Base-by-base conservation (phyloP, 2,888 invertebrate genomes). In the Yponomeuta malinellus region DNA sequence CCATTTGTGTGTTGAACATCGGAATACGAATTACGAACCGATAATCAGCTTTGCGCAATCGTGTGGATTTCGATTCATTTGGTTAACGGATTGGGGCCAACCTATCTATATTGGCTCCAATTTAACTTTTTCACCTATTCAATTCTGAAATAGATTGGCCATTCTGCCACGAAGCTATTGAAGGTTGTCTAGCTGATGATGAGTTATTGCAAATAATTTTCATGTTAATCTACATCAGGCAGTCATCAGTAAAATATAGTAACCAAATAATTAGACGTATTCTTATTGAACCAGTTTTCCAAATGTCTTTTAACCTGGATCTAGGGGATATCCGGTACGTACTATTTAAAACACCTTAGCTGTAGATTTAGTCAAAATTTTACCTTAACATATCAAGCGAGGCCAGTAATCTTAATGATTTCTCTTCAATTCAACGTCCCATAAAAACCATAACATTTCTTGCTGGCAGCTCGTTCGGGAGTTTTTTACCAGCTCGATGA, bases 401-500 rank as follows among this genome's bases (percentile, higher is more conserved):
- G 33, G 33, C 65, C n/a, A 65, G 65, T 23, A 65, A 65, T 31
- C 65, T 33, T 65, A 31, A 65, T 12, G 33, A 65, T 33, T 33
- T 65, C 33, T 65, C 33, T 33, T 65, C 65, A 65, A n/a, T 31
- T 33, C 29, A 9, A 33, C n/a, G 31, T 33, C 65, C 31, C 65
- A n/a, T 65, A 65, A 65, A 29, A 65, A 65, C 23, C 65, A 65
- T 65, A 65, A 65, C 29, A 65, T 71, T 73, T 73, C 74, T 73
- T 65, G 68, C 70, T 71, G 72, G 74, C 76, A 75, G 72, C 74
- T 67, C 72, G 71, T 72, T 68, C 74, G 12, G 52, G 43, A 48
- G 71, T 75, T 79, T 79, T 78, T 78, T 77, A 75, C 76, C 71
- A 71, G 64, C 68, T 70, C 68, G 72, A 74, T 78, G 77, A 77